Conservation (phyloP, 2,113 vertebrate genomes). For the Dasyurus viverrinus region DNA sequence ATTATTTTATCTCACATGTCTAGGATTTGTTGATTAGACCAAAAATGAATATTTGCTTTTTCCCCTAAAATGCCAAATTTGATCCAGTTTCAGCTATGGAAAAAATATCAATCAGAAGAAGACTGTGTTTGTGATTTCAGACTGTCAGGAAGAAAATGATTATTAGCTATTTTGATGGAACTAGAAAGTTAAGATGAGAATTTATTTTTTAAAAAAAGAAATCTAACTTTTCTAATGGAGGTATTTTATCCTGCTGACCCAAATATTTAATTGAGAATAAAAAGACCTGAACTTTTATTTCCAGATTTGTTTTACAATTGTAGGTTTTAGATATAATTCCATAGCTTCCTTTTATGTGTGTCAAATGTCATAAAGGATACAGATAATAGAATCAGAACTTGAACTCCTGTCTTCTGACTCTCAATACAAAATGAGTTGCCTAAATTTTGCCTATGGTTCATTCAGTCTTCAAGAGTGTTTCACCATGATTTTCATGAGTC, state of each 20-base stretch:
- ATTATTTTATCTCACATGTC: constrained; percentile 81
- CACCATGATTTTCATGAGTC: neutral
- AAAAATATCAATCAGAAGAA: constrained; percentile 45
- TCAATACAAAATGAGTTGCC: neutral
- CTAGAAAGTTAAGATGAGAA: neutral
- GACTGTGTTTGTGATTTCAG: constrained; percentile 12
- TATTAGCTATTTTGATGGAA: neutral
- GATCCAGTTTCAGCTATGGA: constrained; percentile 44
- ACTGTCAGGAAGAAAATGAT: neutral
- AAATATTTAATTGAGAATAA: neutral
- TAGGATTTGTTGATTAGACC: constrained; percentile 76
- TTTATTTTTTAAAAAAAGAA: neutral
- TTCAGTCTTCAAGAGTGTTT: neutral
- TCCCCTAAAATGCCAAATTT: constrained; percentile 55
- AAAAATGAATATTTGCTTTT: constrained; percentile 73
- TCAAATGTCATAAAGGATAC: neutral
- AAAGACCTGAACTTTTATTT: neutral
- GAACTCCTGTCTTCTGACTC: neutral
- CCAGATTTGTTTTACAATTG: constrained; percentile 5
- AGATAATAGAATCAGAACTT: neutral
- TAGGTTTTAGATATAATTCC: neutral
- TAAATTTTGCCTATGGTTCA: neutral
- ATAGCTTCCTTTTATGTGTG: neutral
- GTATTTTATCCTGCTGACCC: neutral
- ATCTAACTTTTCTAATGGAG: constrained; percentile 9